Evolutionary conservation across 2,797 vertebrate genomes (phyloP), one percentile per base, ranked within the genome.

Genomic region (Gallirallus australis): DNA sequence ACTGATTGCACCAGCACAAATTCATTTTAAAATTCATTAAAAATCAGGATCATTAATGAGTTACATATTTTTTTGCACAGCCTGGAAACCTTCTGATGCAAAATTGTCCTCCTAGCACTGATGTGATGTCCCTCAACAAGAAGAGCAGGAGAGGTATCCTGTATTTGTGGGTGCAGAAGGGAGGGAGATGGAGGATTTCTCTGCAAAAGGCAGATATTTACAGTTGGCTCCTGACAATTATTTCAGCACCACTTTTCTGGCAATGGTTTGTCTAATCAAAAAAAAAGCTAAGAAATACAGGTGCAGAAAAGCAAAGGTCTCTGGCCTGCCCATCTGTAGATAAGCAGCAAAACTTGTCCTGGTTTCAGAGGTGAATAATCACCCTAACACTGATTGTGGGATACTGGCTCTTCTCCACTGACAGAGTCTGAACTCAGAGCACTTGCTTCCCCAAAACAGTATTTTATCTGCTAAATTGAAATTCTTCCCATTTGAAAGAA

Each of bases 21-120:
- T 70, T 82, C 11, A 56, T 84, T 80, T 68, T 45, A 35, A 94
- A 83, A 91, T 27, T 88, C 28, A 82, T 94, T 90, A 84, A 27
- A 93, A 93, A 73, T 9, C 42, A 35, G 33, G 18, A 50, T 82
- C 33, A 16, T 82, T 86, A 90, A 50, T 27, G 40, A 33, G 18
- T 90, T 82, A 48, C 13, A 60, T 72, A 52, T 47, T 95, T 23
- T 47, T 96, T 83, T 83, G 33, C 65, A 77, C 48, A 88, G 52
- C 28, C 70, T 66, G 39, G 35, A 95, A 91, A 53, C 7, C 12
- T 89, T 87, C 60, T 91, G 35, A 48, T 47, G 28, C 33, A 91
- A 86, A 90, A 57, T 27, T 50, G 15, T 54, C 7, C 11, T 84
- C n/a, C 35, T 57, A 52, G 24, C 9, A 63, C 45, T 70, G 33